phyloP scores from a whole-genome alignment of 92 coral and sea anemone genomes.

The Anthopleura xanthogrammica region DNA sequence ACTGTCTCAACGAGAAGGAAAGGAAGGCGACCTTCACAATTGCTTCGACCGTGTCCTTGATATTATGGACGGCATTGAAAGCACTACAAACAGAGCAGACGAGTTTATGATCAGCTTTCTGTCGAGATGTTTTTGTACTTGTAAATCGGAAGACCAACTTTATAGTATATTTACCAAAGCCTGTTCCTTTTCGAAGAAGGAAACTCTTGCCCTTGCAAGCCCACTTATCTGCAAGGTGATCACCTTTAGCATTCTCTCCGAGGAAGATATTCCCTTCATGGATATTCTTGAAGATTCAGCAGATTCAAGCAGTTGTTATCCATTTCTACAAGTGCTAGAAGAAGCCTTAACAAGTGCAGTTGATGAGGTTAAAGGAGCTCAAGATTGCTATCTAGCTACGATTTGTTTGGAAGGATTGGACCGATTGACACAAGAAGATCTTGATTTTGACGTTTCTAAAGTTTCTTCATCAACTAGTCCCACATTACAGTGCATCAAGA shows the following conservation, averaged over 20 bases:
- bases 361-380: background rate
- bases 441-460: constrained; percentile 44
- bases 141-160: constrained; percentile 20
- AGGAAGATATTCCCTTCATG: constrained; percentile 26
- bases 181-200: constrained; percentile 10
- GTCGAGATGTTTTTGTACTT: constrained; percentile 9
- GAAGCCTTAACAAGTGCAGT: constrained; percentile 13
- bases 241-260: constrained; percentile 39
- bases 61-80: constrained; percentile 32
- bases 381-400: constrained; percentile 60
- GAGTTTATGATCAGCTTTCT: constrained; percentile 29
- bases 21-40: constrained; percentile 43
- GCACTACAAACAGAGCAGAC: constrained; percentile 16
- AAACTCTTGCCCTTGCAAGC: constrained; percentile 32
- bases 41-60: constrained; percentile 55
- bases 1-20: constrained; percentile 37
- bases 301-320: constrained; percentile 27
- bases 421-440: constrained; percentile 49
- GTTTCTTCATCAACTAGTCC: constrained; percentile 36
- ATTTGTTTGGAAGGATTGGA: constrained; percentile 63
- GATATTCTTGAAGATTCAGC: constrained; percentile 65
- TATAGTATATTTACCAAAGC: background rate
- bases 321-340: constrained; percentile 23
- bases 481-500: constrained; percentile 31
- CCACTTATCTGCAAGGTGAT: constrained; percentile 41